phyloP scores from a whole-genome alignment of 1,140 invertebrate genomes.

The Drosophila murphyi region DNA sequence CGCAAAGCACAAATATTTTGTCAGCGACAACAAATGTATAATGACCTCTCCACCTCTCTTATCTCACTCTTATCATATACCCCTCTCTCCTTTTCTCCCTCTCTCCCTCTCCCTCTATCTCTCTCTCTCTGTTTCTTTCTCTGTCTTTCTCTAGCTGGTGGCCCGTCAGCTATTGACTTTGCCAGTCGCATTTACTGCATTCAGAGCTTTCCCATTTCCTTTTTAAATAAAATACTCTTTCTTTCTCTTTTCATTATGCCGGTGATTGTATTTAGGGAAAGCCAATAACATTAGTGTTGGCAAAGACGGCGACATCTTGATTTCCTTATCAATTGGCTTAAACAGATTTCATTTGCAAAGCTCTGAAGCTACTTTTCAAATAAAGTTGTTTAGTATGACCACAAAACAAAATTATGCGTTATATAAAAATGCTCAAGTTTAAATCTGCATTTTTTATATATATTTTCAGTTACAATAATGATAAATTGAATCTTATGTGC shows the following conservation, averaged over 20 bases:
- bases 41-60: constrained; percentile 34
- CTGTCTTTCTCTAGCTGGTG: background rate
- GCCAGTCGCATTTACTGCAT: constrained; percentile 39
- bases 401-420: no score
- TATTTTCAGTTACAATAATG: no score
- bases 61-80: constrained; percentile 7
- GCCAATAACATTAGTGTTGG: background rate
- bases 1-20: constrained; percentile 78
- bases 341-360: background rate
- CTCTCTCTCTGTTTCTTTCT: background rate
- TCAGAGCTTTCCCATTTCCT: constrained; percentile 29
- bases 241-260: background rate
- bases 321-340: no score
- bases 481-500: no score
- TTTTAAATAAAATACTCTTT: constrained; percentile 30
- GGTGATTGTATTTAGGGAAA: background rate
- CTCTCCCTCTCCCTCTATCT: background rate
- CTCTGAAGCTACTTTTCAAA: background rate
- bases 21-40: constrained; percentile 76
- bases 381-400: no score
- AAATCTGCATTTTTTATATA: no score
- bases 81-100: no score
- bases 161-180: constrained; percentile 24
- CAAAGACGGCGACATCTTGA: background rate
- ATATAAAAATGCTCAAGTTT: no score